Evolutionary conservation across 2,797 vertebrate genomes (phyloP).

Genomic region (Arctocebus calabarensis): DNA sequence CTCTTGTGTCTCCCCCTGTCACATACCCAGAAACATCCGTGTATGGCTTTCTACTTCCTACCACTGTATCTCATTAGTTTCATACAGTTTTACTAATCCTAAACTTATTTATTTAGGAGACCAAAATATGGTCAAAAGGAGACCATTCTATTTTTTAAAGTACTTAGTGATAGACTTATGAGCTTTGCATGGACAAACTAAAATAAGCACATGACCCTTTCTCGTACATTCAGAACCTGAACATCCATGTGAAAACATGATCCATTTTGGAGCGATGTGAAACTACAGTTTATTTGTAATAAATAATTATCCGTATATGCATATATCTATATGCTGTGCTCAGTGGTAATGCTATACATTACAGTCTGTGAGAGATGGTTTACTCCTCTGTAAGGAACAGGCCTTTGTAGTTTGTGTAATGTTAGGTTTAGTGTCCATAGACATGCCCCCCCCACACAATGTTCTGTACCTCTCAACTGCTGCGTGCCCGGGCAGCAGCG

Average conservation of each 20-base stretch:
- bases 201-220: slow-evolving; percentile 84
- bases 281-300: slow-evolving; percentile 79
- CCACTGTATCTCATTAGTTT: slow-evolving; percentile 70
- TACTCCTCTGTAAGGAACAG: slow-evolving; percentile 53
- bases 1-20: neutral
- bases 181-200: slow-evolving; percentile 88
- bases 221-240: slow-evolving; percentile 85
- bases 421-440: slow-evolving; percentile 81
- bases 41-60: slow-evolving; percentile 63
- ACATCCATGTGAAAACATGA: slow-evolving; percentile 79
- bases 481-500: slow-evolving; percentile 73
- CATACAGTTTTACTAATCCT: slow-evolving; percentile 79
- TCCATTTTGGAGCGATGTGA: slow-evolving; percentile 83
- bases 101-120: slow-evolving; percentile 60
- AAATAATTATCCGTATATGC: slow-evolving; percentile 77
- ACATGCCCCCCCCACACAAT: slow-evolving; percentile 71
- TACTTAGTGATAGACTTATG: slow-evolving; percentile 74
- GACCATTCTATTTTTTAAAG: slow-evolving; percentile 83
- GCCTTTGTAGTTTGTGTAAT: neutral
- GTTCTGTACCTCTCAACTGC: slow-evolving; percentile 80
- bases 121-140: slow-evolving; percentile 69
- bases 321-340: slow-evolving; percentile 82
- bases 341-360: slow-evolving; percentile 72
- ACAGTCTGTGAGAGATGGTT: slow-evolving; percentile 77
- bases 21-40: slow-evolving; percentile 14